Percentiles rank a stretch among this genome's conserved stretches.
Conservation (phyloP, 2,888 invertebrate genomes). For the Stratiomys singularior region DNA sequence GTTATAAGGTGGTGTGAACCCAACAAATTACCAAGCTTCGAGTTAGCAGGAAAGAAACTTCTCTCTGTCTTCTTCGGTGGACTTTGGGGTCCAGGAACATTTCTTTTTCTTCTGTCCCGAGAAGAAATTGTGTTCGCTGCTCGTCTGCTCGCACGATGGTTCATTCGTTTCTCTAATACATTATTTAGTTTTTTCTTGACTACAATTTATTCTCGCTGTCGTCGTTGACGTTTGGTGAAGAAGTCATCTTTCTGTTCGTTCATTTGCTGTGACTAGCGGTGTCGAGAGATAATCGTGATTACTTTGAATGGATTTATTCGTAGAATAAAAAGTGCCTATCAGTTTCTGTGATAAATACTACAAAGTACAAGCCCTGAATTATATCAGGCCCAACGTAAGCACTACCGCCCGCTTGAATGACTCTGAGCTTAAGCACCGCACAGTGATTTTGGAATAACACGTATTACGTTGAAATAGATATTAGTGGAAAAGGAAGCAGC, state of each 20-base stretch:
- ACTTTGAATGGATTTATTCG: not conserved
- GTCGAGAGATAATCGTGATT: not conserved
- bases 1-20: not conserved
- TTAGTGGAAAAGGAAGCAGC: not conserved
- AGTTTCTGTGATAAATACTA: conserved; percentile 26
- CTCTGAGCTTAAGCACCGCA: not conserved
- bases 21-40: not conserved
- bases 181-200: not conserved
- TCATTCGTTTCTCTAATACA: not conserved
- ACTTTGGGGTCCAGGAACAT: conserved; percentile 5
- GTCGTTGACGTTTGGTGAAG: conserved; percentile 3
- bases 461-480: conserved; percentile 1
- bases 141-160: not conserved
- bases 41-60: not conserved
- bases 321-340: conserved; percentile 21
- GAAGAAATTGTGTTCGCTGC: not conserved
- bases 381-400: not conserved
- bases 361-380: not conserved
- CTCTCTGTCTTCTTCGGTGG: not conserved
- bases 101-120: not conserved
- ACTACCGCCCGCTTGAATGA: conserved; percentile 13
- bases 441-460: conserved; percentile 33
- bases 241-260: not conserved
- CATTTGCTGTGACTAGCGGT: not conserved
- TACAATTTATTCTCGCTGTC: conserved; percentile 15